A percentile compares a stretch with the other conserved stretches of the same genome.
Conservation (phyloP, 2,888 invertebrate species). For the Drosophila mulleri region DNA sequence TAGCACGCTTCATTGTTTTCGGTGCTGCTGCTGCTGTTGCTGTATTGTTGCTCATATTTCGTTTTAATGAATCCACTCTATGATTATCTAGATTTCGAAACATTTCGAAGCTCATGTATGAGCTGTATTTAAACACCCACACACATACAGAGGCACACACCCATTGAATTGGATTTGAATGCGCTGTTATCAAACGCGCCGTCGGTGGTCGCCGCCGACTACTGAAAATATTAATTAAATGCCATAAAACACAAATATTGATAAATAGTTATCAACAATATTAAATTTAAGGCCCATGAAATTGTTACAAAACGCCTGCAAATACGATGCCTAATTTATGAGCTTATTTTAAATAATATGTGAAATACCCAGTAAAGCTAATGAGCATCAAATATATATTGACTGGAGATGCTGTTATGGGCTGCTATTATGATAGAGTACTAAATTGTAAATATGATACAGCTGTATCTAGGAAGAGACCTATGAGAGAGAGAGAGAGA, state of each 20-base stretch:
- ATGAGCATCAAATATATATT: background rate
- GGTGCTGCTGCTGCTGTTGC: constrained; percentile 43
- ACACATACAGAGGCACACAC: constrained; percentile 14
- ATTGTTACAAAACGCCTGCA: constrained; percentile 39
- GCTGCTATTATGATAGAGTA: background rate
- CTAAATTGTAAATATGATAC: too few relatives aligned
- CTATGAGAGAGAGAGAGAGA: too few relatives aligned
- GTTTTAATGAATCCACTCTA: constrained; percentile 77
- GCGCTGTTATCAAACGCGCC: constrained; percentile 54
- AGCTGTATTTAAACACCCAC: constrained; percentile 38
- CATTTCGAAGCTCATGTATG: constrained; percentile 40
- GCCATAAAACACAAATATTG: constrained; percentile 72
- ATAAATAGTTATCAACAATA: constrained; percentile 62
- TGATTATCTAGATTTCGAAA: constrained; percentile 81
- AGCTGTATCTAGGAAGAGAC: too few relatives aligned
- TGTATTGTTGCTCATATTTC: constrained; percentile 72
- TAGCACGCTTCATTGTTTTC: constrained; percentile 12
- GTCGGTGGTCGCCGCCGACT: constrained; percentile 59
- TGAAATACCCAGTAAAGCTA: constrained; percentile 14
- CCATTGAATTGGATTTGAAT: constrained; percentile 40
- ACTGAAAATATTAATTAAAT: constrained; percentile 78
- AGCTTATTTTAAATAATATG: constrained; percentile 24
- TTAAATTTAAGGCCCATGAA: constrained; percentile 45
- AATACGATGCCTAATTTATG: constrained; percentile 34
- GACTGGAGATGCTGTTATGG: background rate